Conservation (phyloP, 2,113 vertebrate species). For the Myotis brandtii region DNA sequence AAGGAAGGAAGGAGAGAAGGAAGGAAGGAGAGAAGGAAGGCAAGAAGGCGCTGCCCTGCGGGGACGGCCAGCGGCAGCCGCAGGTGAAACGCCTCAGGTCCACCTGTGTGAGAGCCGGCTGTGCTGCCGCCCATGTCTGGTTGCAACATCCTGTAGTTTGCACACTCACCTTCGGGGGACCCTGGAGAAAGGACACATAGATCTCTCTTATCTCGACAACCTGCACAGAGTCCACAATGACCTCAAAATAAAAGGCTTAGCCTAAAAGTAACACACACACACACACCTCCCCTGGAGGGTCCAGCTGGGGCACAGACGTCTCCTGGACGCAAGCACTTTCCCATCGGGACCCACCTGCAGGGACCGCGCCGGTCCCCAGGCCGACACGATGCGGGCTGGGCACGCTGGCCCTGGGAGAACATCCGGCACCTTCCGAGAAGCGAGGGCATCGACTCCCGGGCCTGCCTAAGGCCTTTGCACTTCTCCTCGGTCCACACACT, state of each 20-base stretch:
- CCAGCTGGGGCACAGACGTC: neutral
- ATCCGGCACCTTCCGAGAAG: neutral
- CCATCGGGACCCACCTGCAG: fast-evolving
- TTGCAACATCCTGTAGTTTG: too few relatives aligned
- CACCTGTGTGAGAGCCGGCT: too few relatives aligned
- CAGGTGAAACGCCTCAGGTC: conserved; percentile 68
- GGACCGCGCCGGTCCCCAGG: fast-evolving
- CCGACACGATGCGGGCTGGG: neutral
- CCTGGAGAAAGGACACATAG: too few relatives aligned
- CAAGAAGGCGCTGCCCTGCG: neutral
- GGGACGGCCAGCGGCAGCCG: conserved; percentile 31
- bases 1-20: too few relatives aligned
- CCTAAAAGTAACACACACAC: too few relatives aligned
- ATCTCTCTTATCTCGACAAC: too few relatives aligned
- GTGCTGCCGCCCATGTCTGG: too few relatives aligned
- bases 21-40: too few relatives aligned
- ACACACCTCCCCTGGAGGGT: too few relatives aligned
- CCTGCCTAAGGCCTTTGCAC: conserved; percentile 67
- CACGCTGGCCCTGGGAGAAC: neutral
- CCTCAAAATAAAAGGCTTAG: too few relatives aligned
- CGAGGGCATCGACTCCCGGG: neutral
- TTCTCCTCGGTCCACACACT: conserved; percentile 74
- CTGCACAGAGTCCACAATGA: too few relatives aligned
- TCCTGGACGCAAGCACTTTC: neutral
- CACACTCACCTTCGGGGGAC: too few relatives aligned